These are phyloP conservation scores for Sakesphorus luctuosus DNA, from an alignment of 2,113 vertebrate species.

Conservation along the genomic window DNA sequence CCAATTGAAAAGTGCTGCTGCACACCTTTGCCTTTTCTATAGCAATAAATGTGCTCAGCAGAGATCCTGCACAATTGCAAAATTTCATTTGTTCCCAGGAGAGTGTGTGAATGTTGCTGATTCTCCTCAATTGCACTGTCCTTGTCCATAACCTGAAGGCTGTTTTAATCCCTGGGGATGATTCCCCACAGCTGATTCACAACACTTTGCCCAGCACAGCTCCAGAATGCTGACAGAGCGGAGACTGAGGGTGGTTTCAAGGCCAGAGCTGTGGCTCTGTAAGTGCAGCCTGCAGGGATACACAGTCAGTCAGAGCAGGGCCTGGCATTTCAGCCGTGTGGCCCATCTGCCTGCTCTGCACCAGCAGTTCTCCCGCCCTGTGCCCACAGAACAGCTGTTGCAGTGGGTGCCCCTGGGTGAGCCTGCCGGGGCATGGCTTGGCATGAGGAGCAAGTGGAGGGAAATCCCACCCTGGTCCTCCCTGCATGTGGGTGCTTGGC, in stretches of 20 bases:
- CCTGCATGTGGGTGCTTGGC: neutral
- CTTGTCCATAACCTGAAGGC: neutral
- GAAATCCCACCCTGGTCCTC: neutral
- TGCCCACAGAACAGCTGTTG: neutral
- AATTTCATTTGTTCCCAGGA: fast-evolving
- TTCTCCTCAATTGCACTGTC: neutral
- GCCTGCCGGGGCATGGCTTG: fast-evolving
- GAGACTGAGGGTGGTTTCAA: neutral
- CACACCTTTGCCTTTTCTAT: neutral
- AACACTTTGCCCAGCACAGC: neutral
- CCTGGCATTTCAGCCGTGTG: fast-evolving
- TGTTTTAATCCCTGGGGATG: neutral
- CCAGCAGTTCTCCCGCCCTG: neutral
- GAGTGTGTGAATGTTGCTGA: fast-evolving
- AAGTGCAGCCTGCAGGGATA: neutral
- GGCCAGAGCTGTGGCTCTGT: neutral
- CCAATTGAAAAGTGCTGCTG: neutral
- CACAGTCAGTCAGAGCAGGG: neutral
- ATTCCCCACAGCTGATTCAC: neutral
- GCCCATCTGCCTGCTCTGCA: neutral
- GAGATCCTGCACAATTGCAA: neutral
- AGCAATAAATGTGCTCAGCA: neutral
- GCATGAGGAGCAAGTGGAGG: neutral
- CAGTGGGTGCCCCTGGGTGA: neutral
- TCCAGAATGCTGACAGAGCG: fast-evolving